Base-by-base conservation (phyloP, 2,113 vertebrate genomes). In the Glaucidium brasilianum region DNA sequence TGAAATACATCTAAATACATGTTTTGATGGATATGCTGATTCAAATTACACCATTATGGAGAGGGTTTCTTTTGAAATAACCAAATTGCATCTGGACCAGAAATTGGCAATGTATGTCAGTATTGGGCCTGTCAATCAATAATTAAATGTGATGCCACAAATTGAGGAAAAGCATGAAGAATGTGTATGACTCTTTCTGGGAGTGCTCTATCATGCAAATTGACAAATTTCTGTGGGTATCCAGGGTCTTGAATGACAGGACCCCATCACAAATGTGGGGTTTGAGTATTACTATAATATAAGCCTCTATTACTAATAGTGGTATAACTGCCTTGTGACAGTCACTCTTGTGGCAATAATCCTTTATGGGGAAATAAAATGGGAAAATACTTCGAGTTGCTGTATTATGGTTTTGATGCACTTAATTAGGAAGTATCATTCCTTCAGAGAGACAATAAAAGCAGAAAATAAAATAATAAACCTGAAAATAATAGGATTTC, bases 371-470 rank as follows among this genome's bases (percentile, higher is more conserved):
- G 74, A 82, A 87, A 84, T 94, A 93, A 90, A 92, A 85, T 64
- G 72, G 71, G 64, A 84, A 91, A 81, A 92, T 86, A 88, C 76
- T 92, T 93, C 60, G 47, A 35, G 50, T 59, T 85, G 82, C 74
- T 71, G 17, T 72, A 39, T 78, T 92, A 80, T 43, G 60, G 47
- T 41, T 95, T 74, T 86, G 75, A 86, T 80, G 83, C 56, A 67
- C 62, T 95, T 93, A 94, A 96, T 95, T 94, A 78, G 76, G 64
- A 91, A 96, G 79, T 62, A 93, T 56, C 68, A 56, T 86, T 96
- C 60, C 64, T 92, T 95, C 83, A 92, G 89, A 92, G 56, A 63
- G 79, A 72, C 35, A 81, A 92, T 89, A 94, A 92, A 95, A 92
- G 37, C 76, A 72, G 83, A 87, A 95, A 94, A 94, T 66, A 91